phyloP scores from a whole-genome alignment of 2,797 vertebrate genomes.

The Scyliorhinus canicula region DNA sequence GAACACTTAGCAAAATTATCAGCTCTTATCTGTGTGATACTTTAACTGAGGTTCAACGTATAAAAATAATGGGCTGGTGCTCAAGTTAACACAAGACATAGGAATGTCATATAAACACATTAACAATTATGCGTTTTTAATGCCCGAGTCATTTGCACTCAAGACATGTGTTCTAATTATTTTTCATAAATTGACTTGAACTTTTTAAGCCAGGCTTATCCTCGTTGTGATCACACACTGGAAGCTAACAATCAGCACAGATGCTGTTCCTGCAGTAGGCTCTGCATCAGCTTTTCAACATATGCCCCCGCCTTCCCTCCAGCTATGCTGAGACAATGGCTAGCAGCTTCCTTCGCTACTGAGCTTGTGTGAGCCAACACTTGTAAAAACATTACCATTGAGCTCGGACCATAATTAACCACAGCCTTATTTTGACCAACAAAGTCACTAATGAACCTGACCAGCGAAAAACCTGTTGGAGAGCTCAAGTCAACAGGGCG shows the following conservation, averaged over 20 bases:
- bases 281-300: slow-evolving; percentile 42
- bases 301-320: slow-evolving; percentile 41
- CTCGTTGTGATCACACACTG: slow-evolving; percentile 43
- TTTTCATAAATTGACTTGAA: slow-evolving; percentile 40
- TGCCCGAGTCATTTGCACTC: neutral
- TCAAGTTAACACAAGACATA: neutral
- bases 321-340: slow-evolving; percentile 43
- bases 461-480: neutral
- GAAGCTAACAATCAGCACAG: slow-evolving; percentile 42
- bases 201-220: slow-evolving; percentile 40
- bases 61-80: neutral
- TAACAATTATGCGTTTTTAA: neutral
- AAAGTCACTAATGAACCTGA: slow-evolving; percentile 4
- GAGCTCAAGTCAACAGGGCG: neutral
- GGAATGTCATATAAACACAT: slow-evolving; percentile 13
- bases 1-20: neutral
- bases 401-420: slow-evolving; percentile 34
- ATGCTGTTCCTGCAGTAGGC: slow-evolving; percentile 39
- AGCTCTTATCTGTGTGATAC: neutral
- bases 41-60: neutral
- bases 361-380: neutral
- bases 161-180: neutral
- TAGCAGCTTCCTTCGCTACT: slow-evolving; percentile 35
- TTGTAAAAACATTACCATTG: neutral
- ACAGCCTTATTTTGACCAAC: neutral